Evolutionary conservation across 2,888 invertebrate species (phyloP), one percentile per base, ranked within the genome.

Genomic region (Argynnis bischoffii): DNA sequence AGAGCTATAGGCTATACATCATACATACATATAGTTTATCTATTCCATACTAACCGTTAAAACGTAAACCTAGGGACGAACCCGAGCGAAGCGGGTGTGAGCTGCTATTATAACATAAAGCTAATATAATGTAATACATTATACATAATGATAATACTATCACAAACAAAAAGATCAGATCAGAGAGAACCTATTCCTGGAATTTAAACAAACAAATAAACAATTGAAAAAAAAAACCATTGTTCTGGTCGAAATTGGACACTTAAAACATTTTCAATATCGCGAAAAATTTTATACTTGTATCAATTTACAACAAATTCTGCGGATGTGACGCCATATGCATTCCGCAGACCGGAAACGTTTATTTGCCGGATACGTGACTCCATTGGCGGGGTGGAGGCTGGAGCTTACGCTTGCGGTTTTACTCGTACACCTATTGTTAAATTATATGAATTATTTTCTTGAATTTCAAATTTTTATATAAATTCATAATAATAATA

Each of bases 331-430:
- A 54, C 69, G 66, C 71, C 71, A 71, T 69, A 63, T 71, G 69
- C 71, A 71, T 71, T 66, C 69, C 64, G 54, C 66, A 57, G 71
- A 67, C 69, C 66, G 69, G 71, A 71, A 69, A 51, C 71, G 69
- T 69, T 71, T 71, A 71, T 69, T 71, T 67, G 66, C 64, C 67
- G 67, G 41, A 66, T 67, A 71, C 71, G 71, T 71, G 71, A 71
- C 69, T 64, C 51, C 63, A 60, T 48, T 31, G 63, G 51, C 16
- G 35, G 35, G 35, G 66, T n/a, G 46, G 41, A 26, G 35, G 35
- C 63, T n/a, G 46, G 41, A 26, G 59, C 51, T 64, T 64, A 64
- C 56, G 56, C 50, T 50, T 64, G 64, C 48, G 64, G 64, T 64
- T 51, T 16, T 57, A 57, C 46, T 56, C 41, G 41, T 56, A 56